Base-by-base conservation (phyloP, 2,888 invertebrate species). In the Cloeon dipterum region DNA sequence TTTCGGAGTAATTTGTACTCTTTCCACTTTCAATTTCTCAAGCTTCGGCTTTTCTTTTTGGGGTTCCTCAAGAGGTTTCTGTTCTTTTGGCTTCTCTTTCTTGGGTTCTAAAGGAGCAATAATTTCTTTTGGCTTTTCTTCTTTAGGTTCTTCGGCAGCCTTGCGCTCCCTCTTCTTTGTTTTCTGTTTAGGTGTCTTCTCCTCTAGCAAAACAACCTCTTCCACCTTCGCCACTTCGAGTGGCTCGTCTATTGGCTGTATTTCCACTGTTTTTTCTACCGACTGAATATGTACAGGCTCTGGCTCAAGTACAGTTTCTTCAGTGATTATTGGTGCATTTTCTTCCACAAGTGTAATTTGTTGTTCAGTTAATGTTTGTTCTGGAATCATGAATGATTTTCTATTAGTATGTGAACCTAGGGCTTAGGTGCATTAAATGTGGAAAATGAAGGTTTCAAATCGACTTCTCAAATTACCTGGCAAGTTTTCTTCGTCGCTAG, bases 31-130 rank as follows among this genome's bases (percentile, higher is more conserved):
- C 35, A 42, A 38, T 21, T 41, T 33, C 17, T 39, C 37, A 11
- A 34, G 37, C 14, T 14, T 18, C 32, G 21, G 32, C 14, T 17
- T 40, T 26, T 32, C 32, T 1, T 39, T 35, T 38, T 36, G 38
- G 5, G 38, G 26, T 26, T 42, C 40, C 14, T 41, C 38, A 0
- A 39, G 26, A 5, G 40, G 38, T 19, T 29, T 39, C 29, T 34
- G 40, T 13, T 39, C 36, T 36, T 41, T 34, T 18, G 19, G 16
- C 19, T 38, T 25, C 41, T 50, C 40, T 46, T 48, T 43, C 13
- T 49, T 43, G 32, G 45, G 45, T 43, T 50, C 49, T 4, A n/a
- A n/a, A 49, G 49, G 32, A 45, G 35, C 45, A 52, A 49, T 36
- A 45, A 17, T 46, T 41, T 49, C 47, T 42, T 38, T 39, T 7